Base-by-base conservation (phyloP, 2,888 invertebrate genomes). In the Proisotoma minuta region DNA sequence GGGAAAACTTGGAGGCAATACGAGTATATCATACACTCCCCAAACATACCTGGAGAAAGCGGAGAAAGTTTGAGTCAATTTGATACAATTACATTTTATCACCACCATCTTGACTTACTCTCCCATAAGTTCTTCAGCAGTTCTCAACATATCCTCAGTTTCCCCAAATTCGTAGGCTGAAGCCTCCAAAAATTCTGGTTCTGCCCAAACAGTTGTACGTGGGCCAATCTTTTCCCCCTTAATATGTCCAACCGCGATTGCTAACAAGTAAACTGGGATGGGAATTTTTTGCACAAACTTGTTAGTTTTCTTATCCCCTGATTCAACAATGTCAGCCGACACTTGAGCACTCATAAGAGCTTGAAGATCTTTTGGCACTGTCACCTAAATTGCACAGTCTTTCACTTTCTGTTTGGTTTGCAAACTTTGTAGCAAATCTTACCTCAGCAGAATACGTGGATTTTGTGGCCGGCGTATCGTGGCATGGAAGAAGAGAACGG, bases 1-100 rank as follows among this genome's bases (percentile, higher is more conserved):
- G 0, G 96, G 93, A 81, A 96, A 97, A 69, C 89, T 88, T 0
- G 95, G 92, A 0, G 96, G 96, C 75, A 97, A 82, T 40, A 96
- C 89, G 39, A 97, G 79, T 62, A 90, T 76, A 78, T 96, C 95
- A 78, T 96, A 97, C 71, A 86, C 84, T 4, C 87, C 87, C 95
- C 95, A 95, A 58, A 89, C 87, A 78, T 96, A 95, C 0, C 87
- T 57, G 20, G 4, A 27, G 26, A 1, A 27, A 52, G 27, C 24
- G 8, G 8, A 18, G 3, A 40, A 52, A 24, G 20, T 52, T 24
- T 1, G 12, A 20, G 2, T 22, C 8, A 15, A 34, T 34, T 34
- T 34, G 34, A 1, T 52, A 12, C 4, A n/a, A 48, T 39, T 47
- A 3, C 43, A 52, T 59, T 28, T 18, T 43, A 23, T 27, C n/a